Evolutionary conservation across 1,140 invertebrate genomes (phyloP).

Genomic region (Tetragonula clypearis): DNA sequence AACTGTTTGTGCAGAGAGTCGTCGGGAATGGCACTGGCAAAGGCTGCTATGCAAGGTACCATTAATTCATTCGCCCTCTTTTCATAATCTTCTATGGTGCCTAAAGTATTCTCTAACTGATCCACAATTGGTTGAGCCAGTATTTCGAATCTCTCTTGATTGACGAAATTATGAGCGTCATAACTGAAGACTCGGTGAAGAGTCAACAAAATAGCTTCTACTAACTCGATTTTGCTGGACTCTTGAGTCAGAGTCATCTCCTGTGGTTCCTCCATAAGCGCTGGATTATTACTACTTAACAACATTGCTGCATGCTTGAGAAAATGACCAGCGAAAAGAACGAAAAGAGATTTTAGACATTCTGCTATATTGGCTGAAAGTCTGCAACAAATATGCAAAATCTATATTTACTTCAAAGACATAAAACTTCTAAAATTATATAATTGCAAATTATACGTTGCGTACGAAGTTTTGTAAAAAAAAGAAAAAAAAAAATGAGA

Average conservation of each 20-base stretch:
- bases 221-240: conserved; percentile 83
- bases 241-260: conserved; percentile 82
- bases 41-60: conserved; percentile 90
- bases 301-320: conserved; percentile 89
- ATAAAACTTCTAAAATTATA: no score
- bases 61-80: conserved; percentile 85
- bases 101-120: conserved; percentile 91
- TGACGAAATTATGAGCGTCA: conserved; percentile 91
- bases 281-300: conserved; percentile 81
- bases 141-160: conserved; percentile 91
- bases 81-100: conserved; percentile 84
- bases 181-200: conserved; percentile 90
- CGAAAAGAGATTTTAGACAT: conserved; percentile 92
- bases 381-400: conserved; percentile 73
- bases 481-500: no score
- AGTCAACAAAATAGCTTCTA: conserved; percentile 88
- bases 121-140: conserved; percentile 93
- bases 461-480: no score
- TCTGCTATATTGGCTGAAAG: conserved; percentile 90
- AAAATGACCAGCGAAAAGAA: conserved; percentile 93
- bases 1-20: conserved; percentile 94
- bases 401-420: not conserved
- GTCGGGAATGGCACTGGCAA: conserved; percentile 91
- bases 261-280: conserved; percentile 74
- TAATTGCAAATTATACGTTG: no score